Percentiles rank a stretch among this genome's conserved stretches.
These are phyloP conservation scores for Drosophila meridiana DNA, from an alignment of 2,888 invertebrate species.

Conservation along the genomic window DNA sequence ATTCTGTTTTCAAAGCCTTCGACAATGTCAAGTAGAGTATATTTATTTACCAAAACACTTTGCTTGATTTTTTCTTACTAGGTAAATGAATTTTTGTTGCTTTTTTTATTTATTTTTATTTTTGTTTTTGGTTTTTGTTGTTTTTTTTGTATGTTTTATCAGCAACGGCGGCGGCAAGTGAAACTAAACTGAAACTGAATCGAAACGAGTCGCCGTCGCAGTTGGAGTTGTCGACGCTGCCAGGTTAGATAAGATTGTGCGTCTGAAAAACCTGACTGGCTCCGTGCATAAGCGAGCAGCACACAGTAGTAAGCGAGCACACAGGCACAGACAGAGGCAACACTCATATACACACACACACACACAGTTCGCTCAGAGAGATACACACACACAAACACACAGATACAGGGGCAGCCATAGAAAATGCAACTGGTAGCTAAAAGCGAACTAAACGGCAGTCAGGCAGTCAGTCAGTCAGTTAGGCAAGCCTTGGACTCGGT, in stretches of 20 bases:
- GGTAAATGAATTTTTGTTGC: conserved; percentile 29
- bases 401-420: conserved; percentile 52
- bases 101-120: conserved; percentile 22
- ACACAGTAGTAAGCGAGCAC: conserved; percentile 52
- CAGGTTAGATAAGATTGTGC: conserved; percentile 80
- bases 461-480: conserved; percentile 56
- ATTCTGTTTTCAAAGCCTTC: not conserved
- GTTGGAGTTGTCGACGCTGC: conserved; percentile 57
- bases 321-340: not conserved
- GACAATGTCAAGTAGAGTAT: conserved; percentile 32
- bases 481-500: conserved; percentile 40
- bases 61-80: conserved; percentile 5
- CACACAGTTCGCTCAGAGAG: not conserved
- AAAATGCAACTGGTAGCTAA: conserved; percentile 61
- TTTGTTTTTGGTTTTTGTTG: conserved; percentile 26
- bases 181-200: conserved; percentile 65
- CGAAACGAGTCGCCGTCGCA: conserved; percentile 59
- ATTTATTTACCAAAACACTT: conserved; percentile 11
- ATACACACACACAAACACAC: not conserved
- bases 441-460: conserved; percentile 56
- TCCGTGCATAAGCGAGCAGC: conserved; percentile 58
- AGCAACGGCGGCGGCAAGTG: conserved; percentile 70
- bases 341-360: conserved; percentile 19
- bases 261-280: conserved; percentile 74
- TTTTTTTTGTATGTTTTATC: conserved; percentile 50